phyloP scores from a whole-genome alignment of 2,888 invertebrate genomes.

The Lasioglossum calceatum region DNA sequence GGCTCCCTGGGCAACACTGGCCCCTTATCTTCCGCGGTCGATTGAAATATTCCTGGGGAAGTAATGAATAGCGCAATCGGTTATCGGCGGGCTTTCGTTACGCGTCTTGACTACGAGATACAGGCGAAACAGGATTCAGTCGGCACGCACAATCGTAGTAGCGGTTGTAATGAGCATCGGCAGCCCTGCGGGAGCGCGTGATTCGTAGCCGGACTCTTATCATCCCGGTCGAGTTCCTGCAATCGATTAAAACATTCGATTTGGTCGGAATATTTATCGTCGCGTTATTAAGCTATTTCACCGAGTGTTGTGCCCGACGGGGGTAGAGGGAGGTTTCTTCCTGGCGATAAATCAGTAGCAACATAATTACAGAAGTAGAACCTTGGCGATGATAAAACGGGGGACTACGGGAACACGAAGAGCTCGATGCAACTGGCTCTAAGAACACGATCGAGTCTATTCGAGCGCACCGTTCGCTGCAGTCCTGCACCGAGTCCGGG shows the following conservation, averaged over 20 bases:
- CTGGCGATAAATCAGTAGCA: constrained; percentile 55
- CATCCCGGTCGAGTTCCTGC: constrained; percentile 51
- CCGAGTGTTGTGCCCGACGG: constrained; percentile 19
- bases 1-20: background rate
- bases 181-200: constrained; percentile 52
- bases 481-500: background rate
- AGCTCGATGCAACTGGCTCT: constrained; percentile 5
- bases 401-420: constrained; percentile 11
- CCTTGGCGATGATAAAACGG: constrained; percentile 41
- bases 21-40: constrained; percentile 22
- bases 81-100: constrained; percentile 46
- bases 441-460: constrained; percentile 5
- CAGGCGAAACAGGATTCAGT: constrained; percentile 43
- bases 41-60: constrained; percentile 36
- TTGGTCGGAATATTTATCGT: constrained; percentile 55
- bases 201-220: constrained; percentile 57
- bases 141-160: constrained; percentile 48
- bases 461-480: background rate
- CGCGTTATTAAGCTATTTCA: constrained; percentile 53
- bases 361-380: constrained; percentile 56
- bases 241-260: constrained; percentile 59
- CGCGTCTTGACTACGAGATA: constrained; percentile 29
- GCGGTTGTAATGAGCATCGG: constrained; percentile 57
- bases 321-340: constrained; percentile 29
- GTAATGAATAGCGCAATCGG: constrained; percentile 58